These are phyloP conservation scores for Aurelia aurita DNA, from an alignment of 30 jellyfish, hydroid and myxozoan species.

Conservation along the genomic window DNA sequence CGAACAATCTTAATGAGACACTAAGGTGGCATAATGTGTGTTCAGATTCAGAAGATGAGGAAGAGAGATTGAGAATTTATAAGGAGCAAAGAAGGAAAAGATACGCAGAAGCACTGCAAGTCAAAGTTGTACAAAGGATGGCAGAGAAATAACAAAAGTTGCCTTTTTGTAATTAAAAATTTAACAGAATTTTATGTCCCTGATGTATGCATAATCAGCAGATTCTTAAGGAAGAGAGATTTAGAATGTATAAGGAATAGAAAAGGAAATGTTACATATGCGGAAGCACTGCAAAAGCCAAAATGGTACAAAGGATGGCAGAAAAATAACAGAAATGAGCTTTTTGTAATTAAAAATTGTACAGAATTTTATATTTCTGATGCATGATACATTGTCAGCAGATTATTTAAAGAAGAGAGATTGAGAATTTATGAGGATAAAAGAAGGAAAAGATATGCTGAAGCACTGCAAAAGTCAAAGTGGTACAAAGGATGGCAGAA, in stretches of 20 bases:
- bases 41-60: slow-evolving; percentile 70
- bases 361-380: no score
- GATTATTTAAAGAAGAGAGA: background rate
- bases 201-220: no score
- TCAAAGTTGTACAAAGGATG: slow-evolving; percentile 35
- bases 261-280: slow-evolving; percentile 47
- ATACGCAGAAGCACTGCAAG: slow-evolving; percentile 60
- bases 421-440: slow-evolving; percentile 48
- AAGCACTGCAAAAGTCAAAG: slow-evolving; percentile 56
- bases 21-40: slow-evolving; percentile 56
- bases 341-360: no score
- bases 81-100: slow-evolving; percentile 56
- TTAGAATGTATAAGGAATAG: slow-evolving; percentile 44
- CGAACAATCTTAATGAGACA: slow-evolving; percentile 25
- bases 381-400: no score
- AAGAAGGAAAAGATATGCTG: slow-evolving; percentile 48
- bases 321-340: background rate
- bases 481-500: slow-evolving; percentile 29
- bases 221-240: slow-evolving; percentile 8
- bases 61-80: slow-evolving; percentile 41
- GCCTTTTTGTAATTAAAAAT: no score
- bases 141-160: background rate
- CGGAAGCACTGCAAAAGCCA: slow-evolving; percentile 59
- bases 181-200: no score
- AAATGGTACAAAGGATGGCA: slow-evolving; percentile 29